Conservation (phyloP, 2,888 invertebrate genomes). For the Watsonalla cultraria region DNA sequence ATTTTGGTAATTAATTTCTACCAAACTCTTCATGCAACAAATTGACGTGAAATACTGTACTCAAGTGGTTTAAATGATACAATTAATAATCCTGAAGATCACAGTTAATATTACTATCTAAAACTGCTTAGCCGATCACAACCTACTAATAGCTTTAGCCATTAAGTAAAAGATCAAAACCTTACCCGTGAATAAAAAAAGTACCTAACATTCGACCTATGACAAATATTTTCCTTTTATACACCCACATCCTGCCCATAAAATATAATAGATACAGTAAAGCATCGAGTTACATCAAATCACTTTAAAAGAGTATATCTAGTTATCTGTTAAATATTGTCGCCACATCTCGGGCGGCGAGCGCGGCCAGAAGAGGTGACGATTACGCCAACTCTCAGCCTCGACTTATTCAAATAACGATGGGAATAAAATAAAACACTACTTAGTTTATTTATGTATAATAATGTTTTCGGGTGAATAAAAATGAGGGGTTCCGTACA, state of each 20-base stretch:
- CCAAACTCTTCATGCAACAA: not conserved
- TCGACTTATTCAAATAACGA: slow-evolving; percentile 69
- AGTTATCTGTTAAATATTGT: slow-evolving; percentile 67
- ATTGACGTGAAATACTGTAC: not conserved
- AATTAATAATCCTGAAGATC: no score
- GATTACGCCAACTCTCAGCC: slow-evolving; percentile 50
- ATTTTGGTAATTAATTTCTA: not conserved
- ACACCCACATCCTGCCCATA: slow-evolving; percentile 37
- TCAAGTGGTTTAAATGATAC: not conserved
- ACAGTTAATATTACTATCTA: slow-evolving; percentile 1
- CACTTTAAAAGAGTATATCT: slow-evolving; percentile 67
- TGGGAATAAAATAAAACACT: slow-evolving; percentile 69
- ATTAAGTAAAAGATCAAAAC: slow-evolving; percentile 6
- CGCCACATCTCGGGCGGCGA: slow-evolving; percentile 59
- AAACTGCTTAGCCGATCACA: no score
- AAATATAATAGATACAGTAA: slow-evolving; percentile 58
- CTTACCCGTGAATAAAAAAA: slow-evolving; percentile 12
- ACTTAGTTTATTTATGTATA: slow-evolving; percentile 64
- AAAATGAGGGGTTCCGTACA: slow-evolving; percentile 69
- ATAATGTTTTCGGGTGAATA: slow-evolving; percentile 69
- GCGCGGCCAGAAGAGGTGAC: slow-evolving; percentile 58
- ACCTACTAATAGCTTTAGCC: not conserved
- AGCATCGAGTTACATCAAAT: slow-evolving; percentile 68
- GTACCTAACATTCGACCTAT: slow-evolving; percentile 7
- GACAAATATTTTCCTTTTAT: slow-evolving; percentile 24